Evolutionary conservation across 2,113 vertebrate species (phyloP).

Genomic region (Campylorhamphus procurvoides): DNA sequence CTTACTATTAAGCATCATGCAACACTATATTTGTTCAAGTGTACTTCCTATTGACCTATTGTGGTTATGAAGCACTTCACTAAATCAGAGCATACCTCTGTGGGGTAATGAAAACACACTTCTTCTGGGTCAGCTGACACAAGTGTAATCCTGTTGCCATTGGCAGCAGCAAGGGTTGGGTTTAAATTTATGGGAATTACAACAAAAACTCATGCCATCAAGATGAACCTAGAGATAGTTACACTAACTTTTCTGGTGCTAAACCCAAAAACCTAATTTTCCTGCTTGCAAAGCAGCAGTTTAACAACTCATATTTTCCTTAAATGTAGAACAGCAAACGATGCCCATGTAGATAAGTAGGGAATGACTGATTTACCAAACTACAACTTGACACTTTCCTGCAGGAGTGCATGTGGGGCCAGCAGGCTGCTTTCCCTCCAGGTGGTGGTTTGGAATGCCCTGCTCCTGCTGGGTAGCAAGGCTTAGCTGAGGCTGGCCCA

Average conservation of each 20-base stretch:
- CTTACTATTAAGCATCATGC: slow-evolving; percentile 5
- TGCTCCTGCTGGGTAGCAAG: background rate
- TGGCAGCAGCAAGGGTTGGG: background rate
- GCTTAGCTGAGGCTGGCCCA: background rate
- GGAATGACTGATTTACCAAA: background rate
- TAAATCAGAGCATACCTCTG: slow-evolving; percentile 56
- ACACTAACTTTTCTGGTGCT: slow-evolving; percentile 1
- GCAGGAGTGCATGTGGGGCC: background rate
- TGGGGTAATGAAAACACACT: slow-evolving; percentile 30
- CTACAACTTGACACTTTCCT: background rate
- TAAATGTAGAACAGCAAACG: background rate
- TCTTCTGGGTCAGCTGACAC: slow-evolving; percentile 33
- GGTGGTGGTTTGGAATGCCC: background rate
- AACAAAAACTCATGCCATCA: slow-evolving; percentile 25
- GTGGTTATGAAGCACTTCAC: slow-evolving; percentile 38
- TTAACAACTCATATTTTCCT: background rate
- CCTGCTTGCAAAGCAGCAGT: background rate
- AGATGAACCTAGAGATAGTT: background rate
- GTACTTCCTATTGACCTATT: slow-evolving; percentile 55
- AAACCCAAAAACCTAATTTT: slow-evolving; percentile 15
- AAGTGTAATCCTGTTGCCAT: slow-evolving; percentile 3
- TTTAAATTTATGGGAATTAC: slow-evolving; percentile 34
- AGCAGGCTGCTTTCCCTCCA: background rate
- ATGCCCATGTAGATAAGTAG: background rate
- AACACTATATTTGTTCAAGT: slow-evolving; percentile 31